Conservation (phyloP, 2,797 vertebrate species). For the Furcifer pardalis region DNA sequence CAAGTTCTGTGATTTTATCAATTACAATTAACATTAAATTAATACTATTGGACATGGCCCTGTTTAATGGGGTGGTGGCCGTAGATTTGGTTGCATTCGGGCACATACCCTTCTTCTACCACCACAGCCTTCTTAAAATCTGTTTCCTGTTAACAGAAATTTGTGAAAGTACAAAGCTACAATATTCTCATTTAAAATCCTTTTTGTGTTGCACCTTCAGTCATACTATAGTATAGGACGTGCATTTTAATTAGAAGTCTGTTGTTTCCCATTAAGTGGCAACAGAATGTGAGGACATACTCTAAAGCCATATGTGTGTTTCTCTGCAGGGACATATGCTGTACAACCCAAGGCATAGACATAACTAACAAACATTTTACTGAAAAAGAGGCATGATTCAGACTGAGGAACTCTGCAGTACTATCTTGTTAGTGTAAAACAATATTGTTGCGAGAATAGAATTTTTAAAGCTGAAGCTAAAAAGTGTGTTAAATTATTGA, state of each 20-base stretch:
- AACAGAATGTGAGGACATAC: constrained; percentile 63
- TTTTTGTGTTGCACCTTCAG: constrained; percentile 55
- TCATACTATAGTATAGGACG: constrained; percentile 49
- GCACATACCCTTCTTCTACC: constrained; percentile 13
- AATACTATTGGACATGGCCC: rapidly evolving
- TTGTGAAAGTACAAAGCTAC: constrained; percentile 48
- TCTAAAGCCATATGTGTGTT: constrained; percentile 61
- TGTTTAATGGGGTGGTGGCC: constrained; percentile 18
- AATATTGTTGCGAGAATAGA: constrained; percentile 51
- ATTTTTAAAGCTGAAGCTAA: constrained; percentile 35
- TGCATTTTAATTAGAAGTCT: constrained; percentile 65
- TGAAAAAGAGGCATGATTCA: constrained; percentile 62
- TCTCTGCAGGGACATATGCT: constrained; percentile 68
- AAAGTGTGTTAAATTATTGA: constrained; percentile 19
- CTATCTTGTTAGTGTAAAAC: constrained; percentile 43
- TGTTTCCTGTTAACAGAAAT: constrained; percentile 8
- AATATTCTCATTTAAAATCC: constrained; percentile 52
- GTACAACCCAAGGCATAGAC: constrained; percentile 63
- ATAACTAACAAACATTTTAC: constrained; percentile 63
- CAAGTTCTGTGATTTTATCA: background rate
- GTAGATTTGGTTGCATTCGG: constrained; percentile 29
- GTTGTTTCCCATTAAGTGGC: constrained; percentile 55
- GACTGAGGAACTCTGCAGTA: constrained; percentile 54
- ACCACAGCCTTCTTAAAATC: constrained; percentile 30
- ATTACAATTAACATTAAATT: constrained; percentile 4